Conservation (phyloP, 2,113 vertebrate species). For the Tinamus guttatus region DNA sequence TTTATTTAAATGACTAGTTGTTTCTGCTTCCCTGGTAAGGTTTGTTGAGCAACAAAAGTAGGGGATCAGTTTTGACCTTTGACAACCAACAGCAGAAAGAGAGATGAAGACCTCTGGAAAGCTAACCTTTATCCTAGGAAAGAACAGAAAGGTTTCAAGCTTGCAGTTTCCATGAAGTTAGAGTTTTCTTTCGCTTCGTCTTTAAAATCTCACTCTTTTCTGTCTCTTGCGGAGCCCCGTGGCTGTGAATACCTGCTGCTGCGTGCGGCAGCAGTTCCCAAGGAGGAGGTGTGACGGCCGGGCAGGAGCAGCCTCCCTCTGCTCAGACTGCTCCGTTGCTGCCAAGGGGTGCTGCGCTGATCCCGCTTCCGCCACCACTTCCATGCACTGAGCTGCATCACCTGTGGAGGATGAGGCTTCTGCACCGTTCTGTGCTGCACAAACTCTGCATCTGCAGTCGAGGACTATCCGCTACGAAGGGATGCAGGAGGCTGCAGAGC, state of each 20-base stretch:
- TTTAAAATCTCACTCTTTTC: neutral
- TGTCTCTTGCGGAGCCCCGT: neutral
- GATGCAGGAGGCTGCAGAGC: neutral
- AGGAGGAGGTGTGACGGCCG: neutral
- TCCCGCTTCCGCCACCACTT: neutral
- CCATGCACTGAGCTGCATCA: neutral
- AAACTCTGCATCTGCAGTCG: rapidly evolving
- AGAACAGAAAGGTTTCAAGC: neutral
- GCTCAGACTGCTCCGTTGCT: neutral
- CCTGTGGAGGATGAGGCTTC: neutral
- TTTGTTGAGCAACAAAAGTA: rapidly evolving
- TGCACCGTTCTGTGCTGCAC: neutral
- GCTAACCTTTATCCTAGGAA: neutral
- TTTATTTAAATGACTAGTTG: neutral
- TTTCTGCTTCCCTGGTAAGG: neutral
- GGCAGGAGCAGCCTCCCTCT: neutral
- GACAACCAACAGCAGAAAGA: neutral
- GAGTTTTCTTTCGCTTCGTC: neutral
- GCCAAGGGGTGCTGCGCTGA: neutral
- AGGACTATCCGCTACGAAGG: neutral
- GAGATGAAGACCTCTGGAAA: neutral
- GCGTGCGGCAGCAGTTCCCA: neutral
- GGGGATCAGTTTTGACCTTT: neutral
- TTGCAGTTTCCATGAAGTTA: neutral
- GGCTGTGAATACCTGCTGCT: neutral